Base-by-base conservation (phyloP, 2,113 vertebrate species). In the Osmerus eperlanus region DNA sequence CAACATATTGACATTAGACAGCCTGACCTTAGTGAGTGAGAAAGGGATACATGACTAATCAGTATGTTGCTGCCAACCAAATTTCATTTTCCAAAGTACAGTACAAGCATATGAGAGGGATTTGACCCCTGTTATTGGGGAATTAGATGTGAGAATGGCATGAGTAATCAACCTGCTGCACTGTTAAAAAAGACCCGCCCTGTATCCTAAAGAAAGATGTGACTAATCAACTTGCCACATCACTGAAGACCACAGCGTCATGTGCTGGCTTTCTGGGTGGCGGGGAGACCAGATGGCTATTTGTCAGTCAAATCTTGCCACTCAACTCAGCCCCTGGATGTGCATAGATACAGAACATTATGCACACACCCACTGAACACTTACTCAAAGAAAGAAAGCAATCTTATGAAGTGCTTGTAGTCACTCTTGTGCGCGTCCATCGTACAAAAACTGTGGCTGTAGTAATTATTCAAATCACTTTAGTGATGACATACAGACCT, bases 261-360 rank as follows among this genome's bases (percentile, higher is more conserved):
- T 76, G 64, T 66, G 65, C 68, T 71, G 77, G 77, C 71, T 54
- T 76, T 74, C 59, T 77, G 69, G 68, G 70, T 78, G 73, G 80
- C 79, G 5, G 14, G 68, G 70, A 76, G 62, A 78, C 80, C 80
- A 86, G 78, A 81, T 82, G 83, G 83, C 82, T 71, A 47, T 68
- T 78, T 78, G 41, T 47, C 41, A 47, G 70, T 76, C 75, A 79
- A 78, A 81, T 77, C 80, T 75, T 70, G 78, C 74, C 67, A 71
- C 60, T 73, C 72, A 78, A 69, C 70, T 73, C 58, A 5, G 41
- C 41, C 41, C 12, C 41, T 47, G 41, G 41, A 47, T 47, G 41
- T 47, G 41, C 41, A 47, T 12, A 11, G 41, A 47, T 47, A 47
- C 41, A 47, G 41, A 47, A 47, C 41, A 47, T 47, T 9, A 47